phyloP scores from a whole-genome alignment of 2,888 invertebrate species.

The Malthinus seriepunctatus region DNA sequence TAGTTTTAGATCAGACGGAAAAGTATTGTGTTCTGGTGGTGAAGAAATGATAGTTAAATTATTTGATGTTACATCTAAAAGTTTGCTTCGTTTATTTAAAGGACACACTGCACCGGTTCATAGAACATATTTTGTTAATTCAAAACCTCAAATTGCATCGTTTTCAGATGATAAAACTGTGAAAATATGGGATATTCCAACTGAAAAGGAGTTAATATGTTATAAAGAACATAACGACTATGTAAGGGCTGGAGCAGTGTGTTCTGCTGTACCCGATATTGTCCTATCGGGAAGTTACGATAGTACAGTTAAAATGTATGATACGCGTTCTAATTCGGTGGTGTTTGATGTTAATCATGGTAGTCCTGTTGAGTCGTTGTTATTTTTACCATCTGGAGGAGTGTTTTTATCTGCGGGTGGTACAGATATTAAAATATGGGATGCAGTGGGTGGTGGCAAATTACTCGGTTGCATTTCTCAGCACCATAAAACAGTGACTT shows the following conservation, averaged over 20 bases:
- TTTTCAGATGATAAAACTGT: conserved; percentile 91
- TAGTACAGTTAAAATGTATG: conserved; percentile 84
- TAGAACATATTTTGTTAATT: conserved; percentile 78
- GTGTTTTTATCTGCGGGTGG: conserved; percentile 92
- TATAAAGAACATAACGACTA: conserved; percentile 79
- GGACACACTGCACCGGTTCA: conserved; percentile 83
- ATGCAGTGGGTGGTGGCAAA: conserved; percentile 85
- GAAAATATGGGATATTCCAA: conserved; percentile 89
- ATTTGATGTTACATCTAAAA: conserved; percentile 85
- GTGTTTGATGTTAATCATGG: conserved; percentile 82
- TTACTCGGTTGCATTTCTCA: conserved; percentile 82
- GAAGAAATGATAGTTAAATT: conserved; percentile 86
- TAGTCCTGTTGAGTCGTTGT: conserved; percentile 84
- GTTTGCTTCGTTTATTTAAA: conserved; percentile 80
- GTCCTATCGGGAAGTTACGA: conserved; percentile 90
- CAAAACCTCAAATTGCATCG: conserved; percentile 78
- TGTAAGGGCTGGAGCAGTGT: conserved; percentile 80
- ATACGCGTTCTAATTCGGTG: conserved; percentile 72
- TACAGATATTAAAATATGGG: conserved; percentile 91
- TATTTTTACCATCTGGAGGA: conserved; percentile 88
- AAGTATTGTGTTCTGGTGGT: conserved; percentile 84
- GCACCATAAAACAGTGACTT: conserved; percentile 96
- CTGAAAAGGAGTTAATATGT: conserved; percentile 70
- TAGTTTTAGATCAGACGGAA: conserved; percentile 79
- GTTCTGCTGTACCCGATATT: conserved; percentile 74